Percentiles rank a stretch among this genome's conserved stretches.
Conservation (phyloP, 2,113 vertebrate species). For the Saccopteryx bilineata region DNA sequence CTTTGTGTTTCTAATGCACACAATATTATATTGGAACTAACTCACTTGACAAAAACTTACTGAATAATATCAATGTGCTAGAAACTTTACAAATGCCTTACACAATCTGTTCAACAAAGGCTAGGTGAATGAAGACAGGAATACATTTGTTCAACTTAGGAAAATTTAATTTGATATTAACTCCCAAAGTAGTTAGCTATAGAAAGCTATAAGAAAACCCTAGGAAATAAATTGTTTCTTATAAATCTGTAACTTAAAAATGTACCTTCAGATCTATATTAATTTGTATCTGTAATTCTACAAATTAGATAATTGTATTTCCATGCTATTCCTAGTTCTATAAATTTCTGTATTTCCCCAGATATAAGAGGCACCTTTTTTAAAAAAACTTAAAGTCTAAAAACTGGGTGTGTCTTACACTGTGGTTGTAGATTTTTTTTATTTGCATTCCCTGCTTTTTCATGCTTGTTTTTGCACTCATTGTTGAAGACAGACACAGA, state of each 20-base stretch:
- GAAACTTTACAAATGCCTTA: slow-evolving; percentile 11
- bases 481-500: too few species aligned
- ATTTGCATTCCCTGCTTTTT: too few species aligned
- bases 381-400: too few species aligned
- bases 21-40: not conserved
- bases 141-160: slow-evolving; percentile 1
- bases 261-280: slow-evolving; percentile 14
- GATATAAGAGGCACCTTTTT: too few species aligned
- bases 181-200: slow-evolving; percentile 35
- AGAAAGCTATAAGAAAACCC: not conserved
- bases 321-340: not conserved
- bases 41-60: not conserved
- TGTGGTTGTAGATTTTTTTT: too few species aligned
- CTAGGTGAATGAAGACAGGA: not conserved
- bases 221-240: not conserved
- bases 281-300: slow-evolving; percentile 5
- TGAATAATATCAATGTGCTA: not conserved
- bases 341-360: not conserved
- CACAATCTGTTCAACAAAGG: not conserved
- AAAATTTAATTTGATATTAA: slow-evolving; percentile 14
- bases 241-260: slow-evolving; percentile 18
- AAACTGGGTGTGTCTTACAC: too few species aligned
- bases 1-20: not conserved
- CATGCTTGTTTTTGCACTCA: too few species aligned
- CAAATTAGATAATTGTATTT: slow-evolving; percentile 1